Base-by-base conservation (phyloP, 2,888 invertebrate species). In the Cantharis lateralis region DNA sequence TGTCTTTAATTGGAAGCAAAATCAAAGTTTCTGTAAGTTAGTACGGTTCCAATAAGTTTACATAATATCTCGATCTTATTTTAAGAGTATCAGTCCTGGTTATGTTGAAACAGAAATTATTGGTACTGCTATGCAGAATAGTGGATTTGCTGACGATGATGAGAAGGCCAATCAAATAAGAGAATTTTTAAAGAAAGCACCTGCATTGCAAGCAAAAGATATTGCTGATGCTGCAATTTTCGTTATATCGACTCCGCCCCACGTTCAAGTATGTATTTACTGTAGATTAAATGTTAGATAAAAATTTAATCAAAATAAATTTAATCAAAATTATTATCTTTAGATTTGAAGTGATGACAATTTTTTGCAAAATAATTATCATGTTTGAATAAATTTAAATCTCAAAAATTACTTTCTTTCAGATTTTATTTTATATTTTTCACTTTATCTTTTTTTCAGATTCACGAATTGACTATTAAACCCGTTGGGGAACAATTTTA, bases 31-130 rank as follows among this genome's bases (percentile, higher is more conserved):
- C 64, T 20, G 64, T 66, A 16, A 66, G 64, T 20, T 16, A n/a
- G 18, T 18, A 18, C 18, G 5, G n/a, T 13, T n/a, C 5, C 13
- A n/a, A 13, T 13, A n/a, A n/a, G 5, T 32, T 32, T 5, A 13
- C 5, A 32, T 13, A 5, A 32, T 20, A n/a, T 20, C 11, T 13
- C 9, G n/a, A 20, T n/a, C n/a, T 20, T 64, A 15, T 64, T 20
- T 82, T 81, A 71, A 85, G 85, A 84, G 83, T 68, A 79, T 85
- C 28, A 84, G 84, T 77, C 85, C 85, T 10, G 84, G 84, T 13
- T 18, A 75, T 2, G 82, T 82, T 13, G 72, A 72, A n/a, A 83
- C 84, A 9, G 82, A 83, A 72, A 79, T 83, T 61, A n/a, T 69
- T 2, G 15, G 16, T 9, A 10, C n/a, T 20, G 9, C 64, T 1